These are phyloP conservation scores for Charina bottae DNA, from an alignment of 2,113 vertebrate genomes.

Conservation along the genomic window DNA sequence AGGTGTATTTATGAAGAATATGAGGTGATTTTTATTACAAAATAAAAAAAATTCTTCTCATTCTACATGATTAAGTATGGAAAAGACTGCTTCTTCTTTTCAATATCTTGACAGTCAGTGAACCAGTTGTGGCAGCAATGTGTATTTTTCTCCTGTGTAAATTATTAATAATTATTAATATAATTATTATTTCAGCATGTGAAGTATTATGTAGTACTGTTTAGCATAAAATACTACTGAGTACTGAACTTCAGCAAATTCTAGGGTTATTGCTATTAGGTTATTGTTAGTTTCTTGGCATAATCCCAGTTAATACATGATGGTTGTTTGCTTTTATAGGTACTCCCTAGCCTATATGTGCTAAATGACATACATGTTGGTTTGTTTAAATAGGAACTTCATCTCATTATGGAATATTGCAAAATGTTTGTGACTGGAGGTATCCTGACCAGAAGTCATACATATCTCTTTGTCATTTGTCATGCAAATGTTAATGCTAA, in stretches of 20 bases:
- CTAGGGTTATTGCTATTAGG: neutral
- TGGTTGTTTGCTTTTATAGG: neutral
- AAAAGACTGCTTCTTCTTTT: neutral
- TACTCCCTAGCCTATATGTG: neutral
- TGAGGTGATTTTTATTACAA: neutral
- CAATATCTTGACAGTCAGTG: neutral
- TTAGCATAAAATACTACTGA: neutral
- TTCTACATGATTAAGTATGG: neutral
- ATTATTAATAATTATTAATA: neutral
- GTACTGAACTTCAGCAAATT: conserved; percentile 4
- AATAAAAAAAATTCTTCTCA: neutral
- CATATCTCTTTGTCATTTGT: neutral
- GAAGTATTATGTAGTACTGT: conserved; percentile 1
- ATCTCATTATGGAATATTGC: neutral
- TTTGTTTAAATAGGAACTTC: neutral
- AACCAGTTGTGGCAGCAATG: neutral
- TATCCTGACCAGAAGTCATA: neutral
- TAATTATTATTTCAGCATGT: neutral
- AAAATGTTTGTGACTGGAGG: neutral
- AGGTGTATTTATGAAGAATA: neutral
- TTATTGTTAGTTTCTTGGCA: neutral
- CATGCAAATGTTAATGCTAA: neutral
- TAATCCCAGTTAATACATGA: neutral
- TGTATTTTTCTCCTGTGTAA: neutral
- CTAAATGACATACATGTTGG: neutral